Evolutionary conservation across 1,140 invertebrate species (phyloP), one percentile per base, ranked within the genome.

Genomic region (Drosophila busckii): DNA sequence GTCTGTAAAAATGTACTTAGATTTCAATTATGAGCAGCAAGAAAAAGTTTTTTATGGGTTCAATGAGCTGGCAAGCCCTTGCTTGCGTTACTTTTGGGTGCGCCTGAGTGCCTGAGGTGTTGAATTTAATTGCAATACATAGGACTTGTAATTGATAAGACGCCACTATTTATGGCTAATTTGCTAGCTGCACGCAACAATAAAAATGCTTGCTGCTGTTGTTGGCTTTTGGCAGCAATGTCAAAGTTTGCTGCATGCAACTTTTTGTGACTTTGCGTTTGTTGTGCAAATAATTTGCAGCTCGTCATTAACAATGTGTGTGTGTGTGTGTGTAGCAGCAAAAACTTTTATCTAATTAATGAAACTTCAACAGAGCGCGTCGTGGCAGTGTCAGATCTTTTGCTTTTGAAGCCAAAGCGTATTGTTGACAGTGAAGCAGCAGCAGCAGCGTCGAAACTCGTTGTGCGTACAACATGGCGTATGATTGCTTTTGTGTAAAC

Each of bases 331-430:
- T 23, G 37, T 42, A 54, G 37, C 32, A 54, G 53, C 17, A 55
- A 54, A 63, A 84, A 84, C 80, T 84, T 84, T 84, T 84, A 84
- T 84, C 82, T 84, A 84, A 84, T 84, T 84, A 84, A 84, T 84
- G 66, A 84, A 84, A 82, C 73, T 84, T 84, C 73, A 84, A 73
- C 82, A 73, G 67, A 84, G 82, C 61, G 82, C 65, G 66, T 62
- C 50, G 63, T 26, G 44, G 37, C 38, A 60, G 59, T 31, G 31
- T 44, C 23, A 28, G 53, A 63, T 58, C 45, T 56, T 48, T 35
- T 55, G 50, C 53, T 62, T 56, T 65, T 58, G 56, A 70, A 55
- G 55, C 49, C 45, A 13, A 25, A 37, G 54, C 71, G 61, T 35
- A 70, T 76, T 82, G 76, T 82, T 82, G 76, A 83, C 76, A 83